Conservation (phyloP, 2,888 invertebrate genomes). For the Anagyrus pseudococci region DNA sequence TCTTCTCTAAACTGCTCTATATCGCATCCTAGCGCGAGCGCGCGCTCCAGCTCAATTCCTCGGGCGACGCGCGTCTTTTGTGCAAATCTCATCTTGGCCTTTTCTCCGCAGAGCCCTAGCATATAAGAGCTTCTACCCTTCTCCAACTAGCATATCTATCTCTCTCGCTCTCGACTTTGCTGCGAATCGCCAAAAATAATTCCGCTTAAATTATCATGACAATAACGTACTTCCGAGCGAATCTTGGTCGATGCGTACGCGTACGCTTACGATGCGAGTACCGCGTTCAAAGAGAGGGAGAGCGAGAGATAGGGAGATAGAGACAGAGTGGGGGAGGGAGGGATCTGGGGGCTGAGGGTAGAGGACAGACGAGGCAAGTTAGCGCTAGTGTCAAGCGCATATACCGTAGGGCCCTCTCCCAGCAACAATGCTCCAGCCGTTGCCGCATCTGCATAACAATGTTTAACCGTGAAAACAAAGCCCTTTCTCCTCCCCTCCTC, state of each 20-base stretch:
- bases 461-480: constrained; percentile 56
- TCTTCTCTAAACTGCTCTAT: not conserved
- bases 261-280: too few species aligned
- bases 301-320: constrained; percentile 7
- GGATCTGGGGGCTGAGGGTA: too few species aligned
- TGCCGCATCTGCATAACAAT: constrained; percentile 56
- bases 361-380: constrained; percentile 26
- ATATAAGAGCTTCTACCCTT: constrained; percentile 13
- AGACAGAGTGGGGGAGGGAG: not conserved
- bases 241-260: not conserved
- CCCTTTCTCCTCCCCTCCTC: constrained; percentile 20
- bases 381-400: constrained; percentile 31
- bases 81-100: too few species aligned
- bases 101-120: not conserved
- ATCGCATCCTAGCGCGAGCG: too few species aligned
- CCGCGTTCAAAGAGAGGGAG: constrained; percentile 2
- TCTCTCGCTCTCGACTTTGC: constrained; percentile 15
- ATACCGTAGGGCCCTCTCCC: constrained; percentile 18
- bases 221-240: constrained; percentile 38
- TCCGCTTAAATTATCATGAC: constrained; percentile 53
- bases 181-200: too few species aligned
- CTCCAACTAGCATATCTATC: not conserved
- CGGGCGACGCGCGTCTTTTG: too few species aligned
- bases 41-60: too few species aligned
- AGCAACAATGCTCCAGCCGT: constrained; percentile 52